Percentiles rank a stretch among this genome's conserved stretches.
phyloP scores from a whole-genome alignment of 92 coral and sea anemone species.

The Zoanthus gigantus region DNA sequence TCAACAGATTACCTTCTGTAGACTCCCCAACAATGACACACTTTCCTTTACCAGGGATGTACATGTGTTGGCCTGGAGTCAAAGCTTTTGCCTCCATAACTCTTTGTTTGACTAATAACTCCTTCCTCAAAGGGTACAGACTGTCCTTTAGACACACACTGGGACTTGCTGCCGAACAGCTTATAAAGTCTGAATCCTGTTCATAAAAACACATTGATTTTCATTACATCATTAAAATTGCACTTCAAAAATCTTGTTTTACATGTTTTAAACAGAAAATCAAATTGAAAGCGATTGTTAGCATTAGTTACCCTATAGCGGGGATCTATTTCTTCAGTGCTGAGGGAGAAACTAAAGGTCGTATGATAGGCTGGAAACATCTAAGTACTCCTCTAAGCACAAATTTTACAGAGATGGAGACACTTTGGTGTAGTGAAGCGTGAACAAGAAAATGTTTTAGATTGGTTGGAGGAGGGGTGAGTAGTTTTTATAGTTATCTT shows the following conservation, averaged over 20 bases:
- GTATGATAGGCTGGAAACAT: too few relatives aligned
- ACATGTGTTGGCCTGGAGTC: conserved; percentile 22
- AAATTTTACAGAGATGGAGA: too few relatives aligned
- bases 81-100: background rate
- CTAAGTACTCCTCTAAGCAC: too few relatives aligned
- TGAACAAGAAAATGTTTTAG: too few relatives aligned
- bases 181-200: conserved; percentile 64
- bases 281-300: too few relatives aligned
- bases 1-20: background rate
- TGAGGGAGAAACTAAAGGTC: too few relatives aligned
- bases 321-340: too few relatives aligned
- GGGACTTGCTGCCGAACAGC: conserved; percentile 71
- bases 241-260: background rate
- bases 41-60: conserved; percentile 18
- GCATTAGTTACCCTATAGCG: too few relatives aligned
- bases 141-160: conserved; percentile 80
- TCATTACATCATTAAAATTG: background rate
- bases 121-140: conserved; percentile 82
- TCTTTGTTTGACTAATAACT: conserved; percentile 56
- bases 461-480: too few relatives aligned
- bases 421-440: too few relatives aligned
- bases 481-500: too few relatives aligned
- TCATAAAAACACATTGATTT: background rate
- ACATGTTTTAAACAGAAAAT: background rate
- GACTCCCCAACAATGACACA: conserved; percentile 16